Percentiles rank a stretch among this genome's conserved stretches.
Evolutionary conservation across 2,113 vertebrate species (phyloP).

Genomic region (Pelvicachromis taeniatus): DNA sequence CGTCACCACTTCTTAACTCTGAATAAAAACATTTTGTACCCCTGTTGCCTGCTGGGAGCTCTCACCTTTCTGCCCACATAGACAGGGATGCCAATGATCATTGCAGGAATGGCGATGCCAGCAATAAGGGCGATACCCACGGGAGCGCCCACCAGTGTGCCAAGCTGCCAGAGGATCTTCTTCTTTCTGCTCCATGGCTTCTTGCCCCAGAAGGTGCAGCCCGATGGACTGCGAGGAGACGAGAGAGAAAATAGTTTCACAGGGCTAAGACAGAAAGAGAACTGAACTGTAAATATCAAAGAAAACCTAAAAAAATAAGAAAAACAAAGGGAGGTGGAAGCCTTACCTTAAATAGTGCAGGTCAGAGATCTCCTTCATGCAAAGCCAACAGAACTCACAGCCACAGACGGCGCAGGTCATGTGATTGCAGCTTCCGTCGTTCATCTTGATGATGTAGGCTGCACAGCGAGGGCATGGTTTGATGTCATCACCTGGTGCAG

Average conservation of each 20-base stretch:
- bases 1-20: neutral
- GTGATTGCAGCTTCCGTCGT: conserved; percentile 98
- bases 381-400: conserved; percentile 99
- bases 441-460: conserved; percentile 99
- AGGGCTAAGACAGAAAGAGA: neutral
- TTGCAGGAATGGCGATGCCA: conserved; percentile 95
- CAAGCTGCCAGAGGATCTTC: conserved; percentile 97
- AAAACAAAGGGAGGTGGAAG: neutral
- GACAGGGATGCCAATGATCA: conserved; percentile 98
- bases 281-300: neutral
- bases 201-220: conserved; percentile 99
- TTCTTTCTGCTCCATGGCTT: conserved; percentile 99
- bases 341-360: conserved; percentile 96
- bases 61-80: conserved; percentile 96
- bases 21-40: neutral
- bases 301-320: neutral
- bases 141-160: conserved; percentile 95
- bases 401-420: conserved; percentile 99
- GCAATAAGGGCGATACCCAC: conserved; percentile 98
- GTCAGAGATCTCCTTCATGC: conserved; percentile 99
- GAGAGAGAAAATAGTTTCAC: neutral
- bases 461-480: conserved; percentile 97
- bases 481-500: conserved; percentile 88
- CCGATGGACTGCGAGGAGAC: conserved; percentile 82
- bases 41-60: neutral